Conservation (phyloP, 2,797 vertebrate species). For the Epinephelus malabaricus region DNA sequence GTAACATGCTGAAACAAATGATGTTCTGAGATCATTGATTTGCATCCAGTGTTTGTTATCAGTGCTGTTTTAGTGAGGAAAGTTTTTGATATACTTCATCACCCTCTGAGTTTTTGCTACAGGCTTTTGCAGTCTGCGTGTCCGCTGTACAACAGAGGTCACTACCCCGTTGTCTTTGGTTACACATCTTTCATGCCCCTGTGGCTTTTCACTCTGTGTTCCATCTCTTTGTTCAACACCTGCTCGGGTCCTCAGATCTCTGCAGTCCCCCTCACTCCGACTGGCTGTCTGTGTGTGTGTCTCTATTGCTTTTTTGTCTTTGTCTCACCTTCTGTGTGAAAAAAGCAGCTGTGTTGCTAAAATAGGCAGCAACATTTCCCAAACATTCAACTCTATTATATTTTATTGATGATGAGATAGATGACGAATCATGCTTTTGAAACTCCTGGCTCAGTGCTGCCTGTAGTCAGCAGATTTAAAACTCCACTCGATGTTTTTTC, state of each 20-base stretch:
- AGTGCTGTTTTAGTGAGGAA: conserved; percentile 1
- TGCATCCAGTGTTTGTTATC: not conserved
- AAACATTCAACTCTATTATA: not conserved
- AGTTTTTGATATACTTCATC: conserved; percentile 46
- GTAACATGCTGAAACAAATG: not conserved
- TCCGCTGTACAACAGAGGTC: conserved; percentile 44
- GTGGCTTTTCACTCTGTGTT: conserved; percentile 65
- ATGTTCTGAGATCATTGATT: not conserved
- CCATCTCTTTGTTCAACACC: conserved; percentile 76
- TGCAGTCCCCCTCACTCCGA: conserved; percentile 22
- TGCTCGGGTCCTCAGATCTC: conserved; percentile 72
- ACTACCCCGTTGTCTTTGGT: conserved; percentile 46
- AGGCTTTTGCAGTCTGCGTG: conserved; percentile 18
- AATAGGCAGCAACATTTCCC: conserved; percentile 4
- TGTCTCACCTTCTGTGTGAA: conserved; percentile 15
- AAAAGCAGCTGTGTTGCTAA: conserved; percentile 14
- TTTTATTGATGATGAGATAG: not conserved
- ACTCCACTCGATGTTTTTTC: not conserved
- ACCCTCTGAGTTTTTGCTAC: conserved; percentile 19
- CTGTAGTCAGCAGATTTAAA: not conserved
- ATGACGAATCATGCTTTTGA: conserved; percentile 10
- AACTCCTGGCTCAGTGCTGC: not conserved
- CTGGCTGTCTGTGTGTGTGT: conserved; percentile 11
- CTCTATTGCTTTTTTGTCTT: conserved; percentile 23
- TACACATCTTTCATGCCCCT: conserved; percentile 48